phyloP scores from a whole-genome alignment of 2,113 vertebrate genomes.

The Grantiella picta region DNA sequence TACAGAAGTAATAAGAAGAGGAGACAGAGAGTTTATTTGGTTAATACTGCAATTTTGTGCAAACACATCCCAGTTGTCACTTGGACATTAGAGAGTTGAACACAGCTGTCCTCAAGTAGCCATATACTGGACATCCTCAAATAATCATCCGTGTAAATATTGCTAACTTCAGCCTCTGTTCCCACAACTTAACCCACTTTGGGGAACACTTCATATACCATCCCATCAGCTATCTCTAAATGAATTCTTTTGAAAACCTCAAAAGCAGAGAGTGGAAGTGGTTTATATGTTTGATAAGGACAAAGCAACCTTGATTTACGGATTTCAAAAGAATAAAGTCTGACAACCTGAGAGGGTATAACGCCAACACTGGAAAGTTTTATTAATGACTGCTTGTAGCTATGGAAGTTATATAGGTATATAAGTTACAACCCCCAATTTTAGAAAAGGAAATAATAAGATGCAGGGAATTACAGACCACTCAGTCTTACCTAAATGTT shows the following conservation, averaged over 20 bases:
- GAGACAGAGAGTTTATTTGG: background rate
- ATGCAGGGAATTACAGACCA: background rate
- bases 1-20: background rate
- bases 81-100: background rate
- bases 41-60: background rate
- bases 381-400: background rate
- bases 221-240: background rate
- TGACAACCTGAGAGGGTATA: background rate
- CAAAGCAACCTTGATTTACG: background rate
- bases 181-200: background rate
- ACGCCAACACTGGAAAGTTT: background rate
- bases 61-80: background rate
- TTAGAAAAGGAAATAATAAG: background rate
- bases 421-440: background rate
- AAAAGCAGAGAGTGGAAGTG: background rate
- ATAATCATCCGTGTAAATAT: background rate
- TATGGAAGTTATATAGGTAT: background rate
- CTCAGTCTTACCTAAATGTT: background rate
- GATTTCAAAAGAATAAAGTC: background rate
- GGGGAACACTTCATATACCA: background rate
- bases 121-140: background rate
- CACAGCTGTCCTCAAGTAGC: background rate
- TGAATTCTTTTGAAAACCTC: background rate
- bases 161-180: background rate
- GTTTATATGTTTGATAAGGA: background rate